Conservation (phyloP, 2,797 vertebrate genomes). For the Cyprinella venusta region DNA sequence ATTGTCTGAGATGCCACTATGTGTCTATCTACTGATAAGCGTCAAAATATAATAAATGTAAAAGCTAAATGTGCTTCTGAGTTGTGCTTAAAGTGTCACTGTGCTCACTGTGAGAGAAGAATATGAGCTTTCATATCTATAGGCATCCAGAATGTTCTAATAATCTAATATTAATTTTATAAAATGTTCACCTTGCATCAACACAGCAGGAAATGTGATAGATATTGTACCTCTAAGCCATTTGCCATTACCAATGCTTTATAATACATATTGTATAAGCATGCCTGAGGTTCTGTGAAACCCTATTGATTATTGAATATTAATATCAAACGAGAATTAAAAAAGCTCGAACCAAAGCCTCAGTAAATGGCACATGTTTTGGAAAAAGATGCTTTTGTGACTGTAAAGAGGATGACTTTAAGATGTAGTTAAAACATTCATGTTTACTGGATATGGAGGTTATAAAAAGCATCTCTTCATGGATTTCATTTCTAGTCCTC, state of each 20-base stretch:
- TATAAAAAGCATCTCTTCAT: conserved; percentile 24
- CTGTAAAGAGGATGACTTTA: neutral
- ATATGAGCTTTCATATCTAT: neutral
- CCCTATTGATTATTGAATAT: conserved; percentile 1
- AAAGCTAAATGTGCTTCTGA: conserved; percentile 70
- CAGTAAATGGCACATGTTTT: conserved; percentile 22
- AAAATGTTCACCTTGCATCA: neutral
- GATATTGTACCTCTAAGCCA: neutral
- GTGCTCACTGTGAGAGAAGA: neutral
- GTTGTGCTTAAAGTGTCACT: conserved; percentile 72
- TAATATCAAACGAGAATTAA: conserved; percentile 13
- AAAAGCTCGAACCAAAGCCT: conserved; percentile 38
- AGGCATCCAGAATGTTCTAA: conserved; percentile 34
- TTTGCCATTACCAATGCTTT: conserved; percentile 13
- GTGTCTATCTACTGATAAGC: neutral
- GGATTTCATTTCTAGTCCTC: neutral
- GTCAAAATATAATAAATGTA: neutral
- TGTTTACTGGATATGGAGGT: conserved; percentile 23
- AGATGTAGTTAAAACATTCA: conserved; percentile 10
- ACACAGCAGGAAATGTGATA: conserved; percentile 13
- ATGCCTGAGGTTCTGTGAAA: conserved; percentile 10
- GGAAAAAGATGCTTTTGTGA: conserved; percentile 1
- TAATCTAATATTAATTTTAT: conserved; percentile 6
- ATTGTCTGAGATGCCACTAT: conserved; percentile 18
- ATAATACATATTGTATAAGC: neutral